Evolutionary conservation across 2,888 invertebrate species (phyloP), one percentile per base, ranked within the genome.

Genomic region (Tricholauxania praeusta): DNA sequence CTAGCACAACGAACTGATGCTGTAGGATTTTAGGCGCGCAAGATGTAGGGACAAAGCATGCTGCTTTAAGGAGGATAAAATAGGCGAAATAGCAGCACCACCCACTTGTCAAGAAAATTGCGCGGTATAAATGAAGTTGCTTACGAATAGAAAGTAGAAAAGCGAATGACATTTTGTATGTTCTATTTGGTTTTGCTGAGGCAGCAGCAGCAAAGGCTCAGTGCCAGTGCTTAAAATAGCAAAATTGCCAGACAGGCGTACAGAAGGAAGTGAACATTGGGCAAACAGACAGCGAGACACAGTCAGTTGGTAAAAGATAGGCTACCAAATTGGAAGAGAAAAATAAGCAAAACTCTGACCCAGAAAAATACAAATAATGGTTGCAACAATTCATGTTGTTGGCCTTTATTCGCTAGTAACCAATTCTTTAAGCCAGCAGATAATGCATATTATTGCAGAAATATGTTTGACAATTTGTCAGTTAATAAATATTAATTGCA

Each of bases 1-100:
- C 17, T 15, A 62, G 72, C 28, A 55, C 72, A 68, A 72, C 72
- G 67, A 68, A 68, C 72, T 63, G 59, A 19, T 12, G 70, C 62
- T 67, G 55, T 53, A 53, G 39, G 19, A 67, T 53, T 12, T 55
- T 19, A 19, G 22, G 22, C 19, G 47, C 63, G 17, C 19, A 17
- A 48, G 49, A 63, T 49, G 17, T 15, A 17, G 64, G 4, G 62
- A 47, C 51, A 22, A 48, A 3, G 64, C 12, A 17, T 47, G 63
- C 48, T n/a, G 49, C n/a, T 60, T 28, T 60, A 12, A 22, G 51
- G 15, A 10, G 39, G 59, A 19, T 5, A 17, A 15, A 39, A 32
- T 22, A 15, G 8, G 12, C 15, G 28, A 15, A 28, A 3, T 39
- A 7, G 10, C 10, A 39, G 39, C 10, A 62, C 32, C n/a, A 32